Evolutionary conservation across 2,888 invertebrate species (phyloP).

Genomic region (Nephrocerus scutellatus): DNA sequence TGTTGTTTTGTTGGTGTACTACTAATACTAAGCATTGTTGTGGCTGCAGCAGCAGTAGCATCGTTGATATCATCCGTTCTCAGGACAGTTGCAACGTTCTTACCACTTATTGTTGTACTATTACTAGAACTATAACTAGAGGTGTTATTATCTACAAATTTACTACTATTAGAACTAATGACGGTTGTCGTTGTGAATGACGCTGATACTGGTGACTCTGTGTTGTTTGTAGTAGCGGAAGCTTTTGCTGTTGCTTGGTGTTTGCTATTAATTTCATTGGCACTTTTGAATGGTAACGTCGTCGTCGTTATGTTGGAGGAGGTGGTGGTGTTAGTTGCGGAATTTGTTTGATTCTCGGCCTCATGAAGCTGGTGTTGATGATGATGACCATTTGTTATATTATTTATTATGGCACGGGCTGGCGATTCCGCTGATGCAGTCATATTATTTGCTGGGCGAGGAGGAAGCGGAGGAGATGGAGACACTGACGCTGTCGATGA

Average conservation of each 20-base stretch:
- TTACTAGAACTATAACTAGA: constrained; percentile 15
- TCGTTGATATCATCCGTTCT: not conserved
- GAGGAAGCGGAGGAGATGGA: too few species aligned
- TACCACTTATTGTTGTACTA: constrained; percentile 4
- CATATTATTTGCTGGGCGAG: too few species aligned
- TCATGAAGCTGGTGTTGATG: constrained; percentile 45
- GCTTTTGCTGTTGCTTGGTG: constrained; percentile 13
- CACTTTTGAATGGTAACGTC: too few species aligned
- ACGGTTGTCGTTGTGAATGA: constrained; percentile 20
- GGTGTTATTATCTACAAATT: constrained; percentile 10
- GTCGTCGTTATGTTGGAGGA: not conserved
- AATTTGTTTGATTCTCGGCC: constrained; percentile 26
- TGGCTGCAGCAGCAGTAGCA: constrained; percentile 1
- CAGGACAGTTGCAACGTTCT: too few species aligned
- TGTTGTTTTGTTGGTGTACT: too few species aligned
- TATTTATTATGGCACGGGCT: not conserved
- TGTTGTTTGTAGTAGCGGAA: constrained; percentile 4
- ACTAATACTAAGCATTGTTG: constrained; percentile 5
- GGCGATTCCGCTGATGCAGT: constrained; percentile 13
- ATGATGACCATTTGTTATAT: constrained; percentile 30
- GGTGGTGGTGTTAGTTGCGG: constrained; percentile 4
- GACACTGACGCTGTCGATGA: not conserved
- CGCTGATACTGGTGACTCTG: constrained; percentile 3
- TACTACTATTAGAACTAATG: constrained; percentile 16
- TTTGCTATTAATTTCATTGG: constrained; percentile 30